phyloP scores from a whole-genome alignment of 2,888 invertebrate genomes.

The Orgyia antiqua region DNA sequence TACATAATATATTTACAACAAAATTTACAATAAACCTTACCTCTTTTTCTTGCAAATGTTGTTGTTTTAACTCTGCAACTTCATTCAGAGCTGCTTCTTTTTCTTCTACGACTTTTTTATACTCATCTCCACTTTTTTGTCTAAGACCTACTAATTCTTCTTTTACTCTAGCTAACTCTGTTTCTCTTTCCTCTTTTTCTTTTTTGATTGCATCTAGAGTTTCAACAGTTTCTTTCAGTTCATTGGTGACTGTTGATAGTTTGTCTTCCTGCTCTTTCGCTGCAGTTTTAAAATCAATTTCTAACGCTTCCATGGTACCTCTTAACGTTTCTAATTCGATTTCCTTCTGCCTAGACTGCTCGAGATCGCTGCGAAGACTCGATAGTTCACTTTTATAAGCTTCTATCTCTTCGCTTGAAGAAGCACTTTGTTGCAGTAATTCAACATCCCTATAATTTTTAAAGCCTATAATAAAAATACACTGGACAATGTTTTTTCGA shows the following conservation, averaged over 20 bases:
- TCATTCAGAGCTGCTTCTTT: conserved; percentile 54
- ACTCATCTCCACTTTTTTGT: conserved; percentile 45
- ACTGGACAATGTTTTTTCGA: too few species aligned
- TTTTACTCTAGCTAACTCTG: conserved; percentile 52
- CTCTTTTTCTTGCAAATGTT: conserved; percentile 61
- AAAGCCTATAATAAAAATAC: conserved; percentile 4
- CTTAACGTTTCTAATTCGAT: conserved; percentile 62
- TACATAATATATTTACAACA: not conserved
- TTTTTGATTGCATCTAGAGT: conserved; percentile 44
- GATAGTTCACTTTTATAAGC: conserved; percentile 61
- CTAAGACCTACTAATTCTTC: conserved; percentile 44
- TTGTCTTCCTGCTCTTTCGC: conserved; percentile 60
- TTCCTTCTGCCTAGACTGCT: conserved; percentile 77
- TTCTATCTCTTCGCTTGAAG: conserved; percentile 67
- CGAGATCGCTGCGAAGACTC: conserved; percentile 57
- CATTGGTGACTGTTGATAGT: conserved; percentile 45
- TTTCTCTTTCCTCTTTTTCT: conserved; percentile 54
- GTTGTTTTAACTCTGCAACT: conserved; percentile 47
- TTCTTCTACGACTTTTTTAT: conserved; percentile 55
- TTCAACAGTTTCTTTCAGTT: conserved; percentile 60
- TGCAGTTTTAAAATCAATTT: conserved; percentile 64
- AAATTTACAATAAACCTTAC: conserved; percentile 40
- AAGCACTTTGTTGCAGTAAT: conserved; percentile 65
- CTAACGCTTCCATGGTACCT: conserved; percentile 60
- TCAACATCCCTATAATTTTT: conserved; percentile 54